Evolutionary conservation across 37 sponge, comb jelly and placozoan genomes (phyloP).

Genomic region (Ianthella basta): DNA sequence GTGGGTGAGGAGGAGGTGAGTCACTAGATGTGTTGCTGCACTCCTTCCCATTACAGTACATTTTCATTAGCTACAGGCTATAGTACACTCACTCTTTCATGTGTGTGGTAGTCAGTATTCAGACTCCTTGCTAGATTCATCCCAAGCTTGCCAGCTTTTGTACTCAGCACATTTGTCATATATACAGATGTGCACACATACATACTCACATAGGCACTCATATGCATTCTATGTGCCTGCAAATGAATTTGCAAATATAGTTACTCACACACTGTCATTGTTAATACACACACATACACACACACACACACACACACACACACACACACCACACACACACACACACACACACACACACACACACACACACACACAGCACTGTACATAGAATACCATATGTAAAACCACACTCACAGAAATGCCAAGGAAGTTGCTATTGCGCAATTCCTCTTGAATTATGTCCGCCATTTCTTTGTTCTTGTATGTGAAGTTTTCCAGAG

Average conservation of each 20-base stretch:
- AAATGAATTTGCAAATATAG: too few species aligned
- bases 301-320: too few species aligned
- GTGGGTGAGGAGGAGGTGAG: too few species aligned
- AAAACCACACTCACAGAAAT: constrained; percentile 8
- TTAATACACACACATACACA: too few species aligned
- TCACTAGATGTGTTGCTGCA: too few species aligned
- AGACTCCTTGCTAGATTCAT: too few species aligned
- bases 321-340: constrained; percentile 23
- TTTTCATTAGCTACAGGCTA: background rate
- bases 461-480: background rate
- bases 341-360: constrained; percentile 22
- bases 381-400: background rate
- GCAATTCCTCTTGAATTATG: background rate
- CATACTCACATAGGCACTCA: background rate
- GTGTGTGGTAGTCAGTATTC: background rate
- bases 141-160: too few species aligned
- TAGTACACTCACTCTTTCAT: background rate
- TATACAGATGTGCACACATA: background rate
- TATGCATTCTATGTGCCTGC: too few species aligned
- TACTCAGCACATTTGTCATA: too few species aligned
- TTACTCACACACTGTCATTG: too few species aligned
- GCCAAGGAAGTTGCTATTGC: background rate
- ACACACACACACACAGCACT: background rate
- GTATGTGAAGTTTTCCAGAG: background rate
- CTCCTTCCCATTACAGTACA: background rate